Evolutionary conservation across 2,113 vertebrate species (phyloP).

Genomic region (Fregetta grallaria): DNA sequence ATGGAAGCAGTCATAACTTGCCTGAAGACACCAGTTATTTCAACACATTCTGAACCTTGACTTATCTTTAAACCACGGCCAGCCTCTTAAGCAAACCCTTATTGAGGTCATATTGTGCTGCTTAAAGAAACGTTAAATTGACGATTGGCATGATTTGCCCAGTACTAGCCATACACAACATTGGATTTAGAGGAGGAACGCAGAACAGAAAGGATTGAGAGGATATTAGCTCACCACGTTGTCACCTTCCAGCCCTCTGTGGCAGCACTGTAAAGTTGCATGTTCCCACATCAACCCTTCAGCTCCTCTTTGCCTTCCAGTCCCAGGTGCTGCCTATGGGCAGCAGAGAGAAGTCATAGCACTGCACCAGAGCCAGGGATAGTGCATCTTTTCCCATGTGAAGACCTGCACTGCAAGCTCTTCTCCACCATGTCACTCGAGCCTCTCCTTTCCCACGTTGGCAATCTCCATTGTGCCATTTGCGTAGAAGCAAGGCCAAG

Average conservation of each 20-base stretch:
- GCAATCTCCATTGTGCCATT: neutral
- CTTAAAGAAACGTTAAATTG: neutral
- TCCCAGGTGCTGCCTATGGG: neutral
- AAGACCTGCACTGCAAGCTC: neutral
- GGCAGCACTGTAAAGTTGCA: neutral
- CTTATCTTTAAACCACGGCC: neutral
- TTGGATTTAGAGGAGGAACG: accelerated
- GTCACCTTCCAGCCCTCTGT: neutral
- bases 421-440: neutral
- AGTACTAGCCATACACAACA: neutral
- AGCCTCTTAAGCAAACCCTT: neutral
- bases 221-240: neutral
- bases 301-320: neutral
- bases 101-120: neutral
- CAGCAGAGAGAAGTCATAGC: neutral
- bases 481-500: neutral
- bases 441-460: accelerated
- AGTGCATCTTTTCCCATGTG: neutral
- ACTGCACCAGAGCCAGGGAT: neutral
- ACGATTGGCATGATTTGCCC: neutral
- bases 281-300: accelerated
- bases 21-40: neutral
- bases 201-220: neutral
- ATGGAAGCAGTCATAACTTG: neutral
- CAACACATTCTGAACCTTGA: neutral